These are phyloP conservation scores for Pelagia noctiluca DNA, from an alignment of 30 jellyfish, hydroid and myxozoan genomes.

Conservation along the genomic window DNA sequence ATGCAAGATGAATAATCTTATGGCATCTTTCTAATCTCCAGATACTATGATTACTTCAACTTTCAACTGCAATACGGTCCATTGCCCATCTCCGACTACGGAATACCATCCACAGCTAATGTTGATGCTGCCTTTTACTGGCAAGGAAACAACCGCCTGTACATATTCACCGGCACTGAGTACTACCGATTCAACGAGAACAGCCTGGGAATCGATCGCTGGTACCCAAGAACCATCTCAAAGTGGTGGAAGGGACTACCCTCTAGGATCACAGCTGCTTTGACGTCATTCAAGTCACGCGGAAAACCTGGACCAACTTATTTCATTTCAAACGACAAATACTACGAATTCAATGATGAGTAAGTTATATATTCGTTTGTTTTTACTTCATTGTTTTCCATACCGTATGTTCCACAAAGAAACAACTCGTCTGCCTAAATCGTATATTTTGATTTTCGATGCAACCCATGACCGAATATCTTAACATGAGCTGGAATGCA, in stretches of 20 bases:
- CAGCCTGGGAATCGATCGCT: neutral
- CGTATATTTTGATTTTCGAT: too few species aligned
- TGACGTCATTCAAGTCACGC: neutral
- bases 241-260: slow-evolving; percentile 45
- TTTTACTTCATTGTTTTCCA: too few species aligned
- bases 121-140: slow-evolving; percentile 94
- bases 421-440: too few species aligned
- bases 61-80: slow-evolving; percentile 62
- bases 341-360: slow-evolving; percentile 38
- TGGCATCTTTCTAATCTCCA: too few species aligned
- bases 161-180: slow-evolving; percentile 69
- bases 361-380: too few species aligned
- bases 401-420: too few species aligned
- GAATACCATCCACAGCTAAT: slow-evolving; percentile 62
- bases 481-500: too few species aligned
- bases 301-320: slow-evolving; percentile 9
- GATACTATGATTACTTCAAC: slow-evolving; percentile 66
- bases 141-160: slow-evolving; percentile 76
- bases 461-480: too few species aligned
- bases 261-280: slow-evolving; percentile 16
- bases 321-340: slow-evolving; percentile 18
- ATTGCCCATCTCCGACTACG: slow-evolving; percentile 68
- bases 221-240: slow-evolving; percentile 51
- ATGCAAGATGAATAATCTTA: too few species aligned
- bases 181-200: slow-evolving; percentile 59